phyloP scores from a whole-genome alignment of 2,888 invertebrate genomes.

The Dryomyza anilis region DNA sequence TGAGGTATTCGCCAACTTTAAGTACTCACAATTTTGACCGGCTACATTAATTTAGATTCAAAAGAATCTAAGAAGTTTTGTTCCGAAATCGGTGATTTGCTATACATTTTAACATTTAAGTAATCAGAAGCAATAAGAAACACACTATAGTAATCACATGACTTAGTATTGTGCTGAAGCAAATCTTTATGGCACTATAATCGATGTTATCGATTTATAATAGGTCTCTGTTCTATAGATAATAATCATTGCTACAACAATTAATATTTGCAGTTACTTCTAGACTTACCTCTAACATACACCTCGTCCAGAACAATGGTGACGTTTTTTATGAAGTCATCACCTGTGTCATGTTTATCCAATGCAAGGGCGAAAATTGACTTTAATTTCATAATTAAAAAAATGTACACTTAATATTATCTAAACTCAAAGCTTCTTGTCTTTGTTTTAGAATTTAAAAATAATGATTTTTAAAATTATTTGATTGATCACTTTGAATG shows the following conservation, averaged over 20 bases:
- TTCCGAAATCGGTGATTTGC: not conserved
- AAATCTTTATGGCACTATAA: not conserved
- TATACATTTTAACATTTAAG: not conserved
- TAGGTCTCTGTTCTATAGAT: not conserved
- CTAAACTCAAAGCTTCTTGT: no score
- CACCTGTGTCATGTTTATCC: conserved; percentile 35
- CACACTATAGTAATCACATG: not conserved
- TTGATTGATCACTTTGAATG: no score
- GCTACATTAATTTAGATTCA: no score
- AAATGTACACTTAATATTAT: no score
- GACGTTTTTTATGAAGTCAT: conserved; percentile 19
- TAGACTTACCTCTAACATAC: conserved; percentile 16
- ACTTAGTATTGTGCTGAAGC: not conserved
- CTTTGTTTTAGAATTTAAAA: no score
- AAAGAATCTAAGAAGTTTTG: no score
- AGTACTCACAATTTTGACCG: no score
- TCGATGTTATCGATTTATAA: conserved; percentile 2
- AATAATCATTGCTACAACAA: no score
- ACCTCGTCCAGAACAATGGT: not conserved
- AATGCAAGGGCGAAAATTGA: conserved; percentile 35
- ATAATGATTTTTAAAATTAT: no score
- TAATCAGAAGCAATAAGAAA: no score
- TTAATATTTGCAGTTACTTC: no score
- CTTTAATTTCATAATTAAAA: conserved; percentile 37
- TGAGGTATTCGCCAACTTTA: no score